Conservation (phyloP, 2,797 vertebrate species). For the Paguma larvata region DNA sequence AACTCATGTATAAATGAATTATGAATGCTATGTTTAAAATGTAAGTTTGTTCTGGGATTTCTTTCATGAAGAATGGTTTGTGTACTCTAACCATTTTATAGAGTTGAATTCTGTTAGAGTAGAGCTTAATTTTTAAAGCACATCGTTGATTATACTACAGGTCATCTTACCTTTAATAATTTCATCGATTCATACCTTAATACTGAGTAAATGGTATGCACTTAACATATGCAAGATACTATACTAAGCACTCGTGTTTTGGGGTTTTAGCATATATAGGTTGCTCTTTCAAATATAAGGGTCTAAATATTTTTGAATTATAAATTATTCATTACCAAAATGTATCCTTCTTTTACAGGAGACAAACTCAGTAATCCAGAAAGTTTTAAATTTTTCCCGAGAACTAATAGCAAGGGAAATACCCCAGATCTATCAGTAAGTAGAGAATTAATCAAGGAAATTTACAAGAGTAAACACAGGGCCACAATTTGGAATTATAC, state of each 20-base stretch:
- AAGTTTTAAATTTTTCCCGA: neutral
- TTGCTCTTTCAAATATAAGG: neutral
- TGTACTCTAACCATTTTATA: neutral
- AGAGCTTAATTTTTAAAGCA: neutral
- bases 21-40: neutral
- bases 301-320: neutral
- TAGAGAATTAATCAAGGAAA: neutral
- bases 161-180: neutral
- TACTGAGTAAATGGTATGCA: neutral
- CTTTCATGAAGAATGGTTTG: neutral
- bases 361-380: neutral
- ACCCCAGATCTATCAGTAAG: neutral
- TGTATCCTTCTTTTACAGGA: neutral
- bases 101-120: conserved; percentile 17
- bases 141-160: neutral
- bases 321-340: neutral
- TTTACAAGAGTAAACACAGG: neutral
- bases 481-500: neutral
- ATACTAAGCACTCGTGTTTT: neutral
- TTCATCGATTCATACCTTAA: neutral
- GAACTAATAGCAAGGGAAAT: neutral
- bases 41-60: neutral
- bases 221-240: neutral
- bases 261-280: neutral
- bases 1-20: neutral